Evolutionary conservation across 2,888 invertebrate genomes (phyloP).

Genomic region (Chydorus sphaericus): DNA sequence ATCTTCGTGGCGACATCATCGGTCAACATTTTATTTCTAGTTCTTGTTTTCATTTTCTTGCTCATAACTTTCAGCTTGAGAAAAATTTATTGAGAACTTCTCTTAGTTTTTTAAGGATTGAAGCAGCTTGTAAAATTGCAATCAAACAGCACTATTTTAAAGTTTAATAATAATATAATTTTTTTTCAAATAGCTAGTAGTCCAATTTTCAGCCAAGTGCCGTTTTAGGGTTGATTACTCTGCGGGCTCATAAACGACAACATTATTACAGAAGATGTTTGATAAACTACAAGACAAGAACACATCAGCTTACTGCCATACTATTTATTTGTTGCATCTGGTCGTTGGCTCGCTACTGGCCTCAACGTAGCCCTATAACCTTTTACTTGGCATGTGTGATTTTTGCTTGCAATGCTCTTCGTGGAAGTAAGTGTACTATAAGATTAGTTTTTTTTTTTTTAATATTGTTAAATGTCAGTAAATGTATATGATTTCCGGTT

Average conservation of each 20-base stretch:
- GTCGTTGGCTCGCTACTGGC: slow-evolving; percentile 86
- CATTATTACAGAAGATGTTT: slow-evolving; percentile 59
- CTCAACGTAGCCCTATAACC: slow-evolving; percentile 76
- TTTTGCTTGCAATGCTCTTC: slow-evolving; percentile 61
- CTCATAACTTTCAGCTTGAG: too few species aligned
- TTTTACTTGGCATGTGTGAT: slow-evolving; percentile 74
- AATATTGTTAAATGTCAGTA: neutral
- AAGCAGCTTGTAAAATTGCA: too few species aligned
- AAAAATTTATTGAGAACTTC: too few species aligned
- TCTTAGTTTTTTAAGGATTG: too few species aligned
- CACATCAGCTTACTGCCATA: slow-evolving; percentile 83
- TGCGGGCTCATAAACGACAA: slow-evolving; percentile 74
- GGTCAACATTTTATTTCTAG: too few species aligned
- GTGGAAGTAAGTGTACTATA: slow-evolving; percentile 28
- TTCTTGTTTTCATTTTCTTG: too few species aligned
- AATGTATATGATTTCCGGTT: too few species aligned
- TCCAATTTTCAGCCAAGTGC: slow-evolving; percentile 89
- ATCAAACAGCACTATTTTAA: too few species aligned
- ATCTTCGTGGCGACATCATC: too few species aligned
- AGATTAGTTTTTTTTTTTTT: too few species aligned
- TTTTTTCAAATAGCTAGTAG: slow-evolving; percentile 55
- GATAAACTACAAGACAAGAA: slow-evolving; percentile 55
- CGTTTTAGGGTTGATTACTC: slow-evolving; percentile 77
- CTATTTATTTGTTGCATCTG: slow-evolving; percentile 75
- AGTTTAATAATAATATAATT: too few species aligned